These are phyloP conservation scores for Pseudomyrmex gracilis DNA, from an alignment of 1,140 invertebrate genomes.

Conservation along the genomic window DNA sequence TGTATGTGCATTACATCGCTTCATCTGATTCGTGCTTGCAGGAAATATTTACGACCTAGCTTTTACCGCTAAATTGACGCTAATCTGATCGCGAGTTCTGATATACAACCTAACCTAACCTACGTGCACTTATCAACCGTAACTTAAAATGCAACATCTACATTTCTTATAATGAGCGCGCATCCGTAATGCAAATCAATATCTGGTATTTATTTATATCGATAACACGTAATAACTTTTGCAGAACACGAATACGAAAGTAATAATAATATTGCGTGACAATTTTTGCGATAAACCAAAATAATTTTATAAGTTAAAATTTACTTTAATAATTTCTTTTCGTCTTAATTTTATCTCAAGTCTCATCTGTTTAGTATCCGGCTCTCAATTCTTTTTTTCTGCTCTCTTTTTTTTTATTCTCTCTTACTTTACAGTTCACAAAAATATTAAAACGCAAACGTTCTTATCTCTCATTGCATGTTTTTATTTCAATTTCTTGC, in stretches of 20 bases:
- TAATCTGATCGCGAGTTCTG: conserved; percentile 52
- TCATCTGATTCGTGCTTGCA: conserved; percentile 48
- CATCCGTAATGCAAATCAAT: conserved; percentile 30
- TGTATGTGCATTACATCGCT: conserved; percentile 6
- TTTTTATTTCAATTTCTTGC: background rate
- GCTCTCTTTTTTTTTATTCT: background rate
- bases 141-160: conserved; percentile 54
- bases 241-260: no score
- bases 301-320: no score
- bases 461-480: background rate
- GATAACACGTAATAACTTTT: background rate
- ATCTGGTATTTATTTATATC: conserved; percentile 13
- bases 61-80: conserved; percentile 58
- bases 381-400: background rate
- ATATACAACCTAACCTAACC: conserved; percentile 32
- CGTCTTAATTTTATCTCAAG: no score
- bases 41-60: conserved; percentile 50
- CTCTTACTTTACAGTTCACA: background rate
- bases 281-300: no score
- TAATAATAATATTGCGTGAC: no score
- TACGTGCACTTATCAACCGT: conserved; percentile 41
- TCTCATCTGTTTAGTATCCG: background rate
- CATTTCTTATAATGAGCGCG: conserved; percentile 21
- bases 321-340: no score
- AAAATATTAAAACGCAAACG: no score